A percentile compares a stretch with the other conserved stretches of the same genome.
phyloP scores from a whole-genome alignment of 2,113 vertebrate species.

The Furnarius figulus region DNA sequence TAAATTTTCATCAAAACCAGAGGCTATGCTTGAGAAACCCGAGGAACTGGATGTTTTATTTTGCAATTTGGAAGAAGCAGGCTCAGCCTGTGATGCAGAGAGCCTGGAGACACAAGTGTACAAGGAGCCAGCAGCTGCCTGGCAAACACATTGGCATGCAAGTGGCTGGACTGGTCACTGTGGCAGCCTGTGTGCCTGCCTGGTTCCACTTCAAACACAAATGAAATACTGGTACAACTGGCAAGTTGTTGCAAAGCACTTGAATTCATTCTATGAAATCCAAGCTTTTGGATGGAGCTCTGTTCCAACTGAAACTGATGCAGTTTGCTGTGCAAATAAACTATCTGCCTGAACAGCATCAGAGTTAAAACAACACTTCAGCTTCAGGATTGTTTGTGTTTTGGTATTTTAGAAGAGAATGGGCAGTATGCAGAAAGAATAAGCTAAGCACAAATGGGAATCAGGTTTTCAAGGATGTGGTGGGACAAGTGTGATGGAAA shows the following conservation, averaged over 20 bases:
- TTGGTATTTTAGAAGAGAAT: background rate
- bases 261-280: background rate
- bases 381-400: background rate
- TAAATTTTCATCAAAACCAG: background rate
- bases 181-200: background rate
- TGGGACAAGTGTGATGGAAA: background rate
- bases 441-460: background rate
- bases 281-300: background rate
- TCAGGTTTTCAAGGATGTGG: background rate
- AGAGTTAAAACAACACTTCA: background rate
- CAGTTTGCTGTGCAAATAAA: background rate
- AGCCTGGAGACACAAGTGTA: background rate
- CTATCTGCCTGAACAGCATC: background rate
- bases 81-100: background rate
- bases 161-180: background rate
- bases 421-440: background rate
- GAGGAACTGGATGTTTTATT: background rate
- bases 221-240: background rate
- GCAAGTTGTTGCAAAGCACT: background rate
- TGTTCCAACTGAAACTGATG: background rate
- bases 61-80: background rate
- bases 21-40: background rate
- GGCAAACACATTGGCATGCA: background rate
- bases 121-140: background rate
- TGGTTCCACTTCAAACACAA: background rate